Evolutionary conservation across 2,113 vertebrate species (phyloP).

Genomic region (Hippocampus guttulatus): DNA sequence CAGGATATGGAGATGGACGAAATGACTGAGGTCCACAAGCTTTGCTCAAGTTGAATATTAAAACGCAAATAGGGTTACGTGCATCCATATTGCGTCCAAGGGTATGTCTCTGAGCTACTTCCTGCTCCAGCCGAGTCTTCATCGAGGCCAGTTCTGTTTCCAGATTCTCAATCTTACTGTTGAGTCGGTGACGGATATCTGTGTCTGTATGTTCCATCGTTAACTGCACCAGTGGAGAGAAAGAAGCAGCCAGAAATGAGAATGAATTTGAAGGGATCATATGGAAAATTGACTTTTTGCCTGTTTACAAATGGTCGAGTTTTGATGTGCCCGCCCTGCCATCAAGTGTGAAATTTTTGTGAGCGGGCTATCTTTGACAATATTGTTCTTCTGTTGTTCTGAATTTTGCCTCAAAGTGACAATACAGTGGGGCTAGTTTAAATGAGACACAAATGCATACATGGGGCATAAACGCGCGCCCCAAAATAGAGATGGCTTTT

Average conservation of each 20-base stretch:
- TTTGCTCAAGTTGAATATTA: neutral
- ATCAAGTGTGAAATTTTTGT: neutral
- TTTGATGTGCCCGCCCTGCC: neutral
- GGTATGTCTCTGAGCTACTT: constrained; percentile 85
- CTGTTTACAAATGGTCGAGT: neutral
- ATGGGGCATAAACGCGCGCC: no score
- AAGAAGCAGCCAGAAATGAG: neutral
- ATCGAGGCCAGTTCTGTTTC: constrained; percentile 82
- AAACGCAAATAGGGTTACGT: constrained; percentile 30
- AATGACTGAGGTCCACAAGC: neutral
- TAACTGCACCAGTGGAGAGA: constrained; percentile 59
- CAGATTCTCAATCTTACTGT: constrained; percentile 80
- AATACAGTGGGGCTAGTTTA: no score
- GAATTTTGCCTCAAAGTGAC: neutral
- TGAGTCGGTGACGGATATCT: constrained; percentile 85
- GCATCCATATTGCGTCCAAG: constrained; percentile 88
- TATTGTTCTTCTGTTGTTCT: neutral
- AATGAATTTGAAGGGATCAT: neutral
- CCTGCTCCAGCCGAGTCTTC: constrained; percentile 86
- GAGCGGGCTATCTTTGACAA: neutral
- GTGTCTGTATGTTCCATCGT: constrained; percentile 88
- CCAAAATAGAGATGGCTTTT: no score
- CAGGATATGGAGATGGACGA: neutral
- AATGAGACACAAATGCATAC: no score
- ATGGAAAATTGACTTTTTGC: neutral